A percentile compares a stretch with the other conserved stretches of the same genome.
phyloP scores from a whole-genome alignment of 2,888 invertebrate genomes.

The Trichopria drosophilae region DNA sequence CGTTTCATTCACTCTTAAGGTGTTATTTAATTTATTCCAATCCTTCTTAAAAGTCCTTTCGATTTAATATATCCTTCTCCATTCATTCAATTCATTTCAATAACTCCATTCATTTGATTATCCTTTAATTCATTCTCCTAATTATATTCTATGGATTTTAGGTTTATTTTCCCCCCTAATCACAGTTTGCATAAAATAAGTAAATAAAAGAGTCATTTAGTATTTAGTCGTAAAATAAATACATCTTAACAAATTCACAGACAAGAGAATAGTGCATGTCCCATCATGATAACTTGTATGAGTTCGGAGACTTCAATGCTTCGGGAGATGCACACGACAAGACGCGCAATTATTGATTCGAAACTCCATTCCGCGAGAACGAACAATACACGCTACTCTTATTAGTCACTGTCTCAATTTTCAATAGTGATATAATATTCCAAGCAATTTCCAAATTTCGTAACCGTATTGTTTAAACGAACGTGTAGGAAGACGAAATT shows the following conservation, averaged over 20 bases:
- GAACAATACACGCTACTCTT: neutral
- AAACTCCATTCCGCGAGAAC: neutral
- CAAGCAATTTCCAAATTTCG: too few relatives aligned
- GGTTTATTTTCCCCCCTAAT: too few relatives aligned
- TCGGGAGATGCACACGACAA: slow-evolving; percentile 10
- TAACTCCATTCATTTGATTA: too few relatives aligned
- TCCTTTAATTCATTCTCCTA: too few relatives aligned
- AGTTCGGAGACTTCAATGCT: slow-evolving; percentile 36
- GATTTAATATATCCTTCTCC: too few relatives aligned
- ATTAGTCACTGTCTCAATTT: neutral
- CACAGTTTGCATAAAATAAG: neutral
- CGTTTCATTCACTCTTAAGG: too few relatives aligned
- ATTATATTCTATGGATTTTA: too few relatives aligned
- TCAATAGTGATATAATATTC: neutral
- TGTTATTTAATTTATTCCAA: too few relatives aligned
- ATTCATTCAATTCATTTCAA: too few relatives aligned
- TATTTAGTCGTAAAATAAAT: neutral
- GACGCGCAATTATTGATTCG: neutral
- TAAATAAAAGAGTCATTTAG: slow-evolving; percentile 1
- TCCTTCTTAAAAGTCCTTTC: too few relatives aligned
- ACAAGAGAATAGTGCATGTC: slow-evolving; percentile 25
- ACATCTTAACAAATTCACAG: slow-evolving; percentile 27
- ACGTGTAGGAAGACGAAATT: too few relatives aligned
- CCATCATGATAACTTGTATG: slow-evolving; percentile 26
- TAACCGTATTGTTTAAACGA: too few relatives aligned